Base-by-base conservation (phyloP, 2,888 invertebrate species). In the Dasysyrphus albostriatus region DNA sequence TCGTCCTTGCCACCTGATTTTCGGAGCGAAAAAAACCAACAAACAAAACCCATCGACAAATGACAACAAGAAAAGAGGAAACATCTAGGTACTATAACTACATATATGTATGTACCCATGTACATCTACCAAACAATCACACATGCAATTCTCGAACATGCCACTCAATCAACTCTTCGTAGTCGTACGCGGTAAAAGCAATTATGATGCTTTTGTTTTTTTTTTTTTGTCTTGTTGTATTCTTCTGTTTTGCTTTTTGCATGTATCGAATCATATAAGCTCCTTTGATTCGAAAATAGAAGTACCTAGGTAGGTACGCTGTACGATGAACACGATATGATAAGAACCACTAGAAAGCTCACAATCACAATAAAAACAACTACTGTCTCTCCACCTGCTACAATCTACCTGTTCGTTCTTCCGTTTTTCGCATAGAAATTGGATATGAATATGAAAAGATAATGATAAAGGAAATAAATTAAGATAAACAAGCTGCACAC, bases 1-100 rank as follows among this genome's bases (percentile, higher is more conserved):
- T 77, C 77, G 77, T 77, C 83, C 73, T 73, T 78, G 83, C 67
- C 67, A 83, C 73, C 83, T 83, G 78, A n/a, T 56, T 32, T 56
- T 32, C 32, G 6, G 32, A 32, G 24, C 24, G 24, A 24, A 24
- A 24, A 24, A 24, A 24, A 24, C 24, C 1, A 24, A 24, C 24
- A 24, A 24, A 24, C 24, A 24, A 24, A 24, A 24, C 24, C 3
- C 24, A 24, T 24, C 24, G 24, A 24, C 24, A 24, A 24, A 24
- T 24, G 14, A 51, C 12, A 51, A 51, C 12, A 29, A 32, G 14
- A 54, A 32, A 32, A 32, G 24, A 24, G 24, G 32, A 32, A 54
- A 54, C 32, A 54, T 54, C 29, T 24, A 24, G n/a, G n/a, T n/a
- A n/a, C n/a, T n/a, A n/a, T n/a, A n/a, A n/a, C n/a, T n/a, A n/a